Conservation (phyloP, 2,888 invertebrate genomes). For the Ormyrus rosae region DNA sequence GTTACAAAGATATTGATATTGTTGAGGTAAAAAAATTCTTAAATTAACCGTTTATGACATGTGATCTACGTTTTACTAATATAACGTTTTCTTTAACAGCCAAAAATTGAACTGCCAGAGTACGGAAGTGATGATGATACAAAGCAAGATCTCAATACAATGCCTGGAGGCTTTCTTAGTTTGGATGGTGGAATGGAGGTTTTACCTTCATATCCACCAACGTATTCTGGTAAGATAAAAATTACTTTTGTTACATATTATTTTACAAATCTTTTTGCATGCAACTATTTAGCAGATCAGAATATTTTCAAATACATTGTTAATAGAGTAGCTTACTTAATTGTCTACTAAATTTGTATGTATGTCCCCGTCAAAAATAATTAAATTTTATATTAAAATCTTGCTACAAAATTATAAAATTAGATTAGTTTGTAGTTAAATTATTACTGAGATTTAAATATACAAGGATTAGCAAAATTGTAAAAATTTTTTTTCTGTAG, state of each 20-base stretch:
- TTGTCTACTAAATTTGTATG: too few species aligned
- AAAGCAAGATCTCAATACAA: conserved; percentile 73
- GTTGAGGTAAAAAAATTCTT: conserved; percentile 69
- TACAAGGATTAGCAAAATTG: conserved; percentile 8
- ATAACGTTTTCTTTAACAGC: conserved; percentile 75
- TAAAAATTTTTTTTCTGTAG: conserved; percentile 57
- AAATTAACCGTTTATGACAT: not conserved
- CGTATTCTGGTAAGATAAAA: conserved; percentile 70
- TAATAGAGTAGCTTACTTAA: too few species aligned
- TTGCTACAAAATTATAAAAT: too few species aligned
- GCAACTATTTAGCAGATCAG: not conserved
- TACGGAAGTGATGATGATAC: conserved; percentile 84
- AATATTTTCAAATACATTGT: not conserved
- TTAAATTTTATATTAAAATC: not conserved
- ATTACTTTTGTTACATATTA: not conserved
- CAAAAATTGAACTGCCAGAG: conserved; percentile 85
- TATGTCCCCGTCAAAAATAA: too few species aligned
- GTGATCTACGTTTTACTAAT: conserved; percentile 51
- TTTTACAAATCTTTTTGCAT: not conserved
- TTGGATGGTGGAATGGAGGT: conserved; percentile 75
- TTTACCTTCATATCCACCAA: conserved; percentile 72
- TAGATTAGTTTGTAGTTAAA: not conserved
- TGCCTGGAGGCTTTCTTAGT: conserved; percentile 74
- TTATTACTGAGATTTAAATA: not conserved
- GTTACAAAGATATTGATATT: conserved; percentile 74